phyloP scores from a whole-genome alignment of 2,888 invertebrate species.

The Cheiracanthium punctorium region DNA sequence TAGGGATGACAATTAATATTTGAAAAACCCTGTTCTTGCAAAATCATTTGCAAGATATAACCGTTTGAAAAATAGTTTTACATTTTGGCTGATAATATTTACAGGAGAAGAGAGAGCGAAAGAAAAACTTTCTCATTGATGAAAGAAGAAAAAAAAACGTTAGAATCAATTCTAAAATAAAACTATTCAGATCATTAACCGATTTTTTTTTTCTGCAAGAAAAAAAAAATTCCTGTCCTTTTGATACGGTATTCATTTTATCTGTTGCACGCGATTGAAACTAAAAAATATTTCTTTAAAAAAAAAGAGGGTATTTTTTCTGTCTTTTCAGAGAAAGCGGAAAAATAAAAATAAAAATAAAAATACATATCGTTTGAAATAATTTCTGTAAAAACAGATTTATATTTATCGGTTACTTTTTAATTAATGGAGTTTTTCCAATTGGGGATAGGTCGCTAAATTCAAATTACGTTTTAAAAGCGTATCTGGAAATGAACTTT shows the following conservation, averaged over 20 bases:
- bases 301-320: no score
- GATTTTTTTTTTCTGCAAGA: background rate
- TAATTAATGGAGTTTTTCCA: background rate
- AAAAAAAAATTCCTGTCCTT: background rate
- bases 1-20: no score
- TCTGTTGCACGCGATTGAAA: background rate
- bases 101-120: no score
- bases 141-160: background rate
- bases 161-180: background rate
- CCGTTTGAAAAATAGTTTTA: no score
- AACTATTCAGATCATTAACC: background rate
- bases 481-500: constrained; percentile 1
- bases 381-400: constrained; percentile 3
- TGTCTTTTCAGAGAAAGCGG: background rate
- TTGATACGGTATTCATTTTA: background rate
- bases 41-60: no score
- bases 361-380: background rate
- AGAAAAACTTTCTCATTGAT: background rate
- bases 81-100: no score
- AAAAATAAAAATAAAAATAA: no score
- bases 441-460: background rate
- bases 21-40: no score
- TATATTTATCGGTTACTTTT: background rate
- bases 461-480: constrained; percentile 58
- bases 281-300: background rate